phyloP scores from a whole-genome alignment of 2,797 vertebrate species.

The Hemitrygon akajei region DNA sequence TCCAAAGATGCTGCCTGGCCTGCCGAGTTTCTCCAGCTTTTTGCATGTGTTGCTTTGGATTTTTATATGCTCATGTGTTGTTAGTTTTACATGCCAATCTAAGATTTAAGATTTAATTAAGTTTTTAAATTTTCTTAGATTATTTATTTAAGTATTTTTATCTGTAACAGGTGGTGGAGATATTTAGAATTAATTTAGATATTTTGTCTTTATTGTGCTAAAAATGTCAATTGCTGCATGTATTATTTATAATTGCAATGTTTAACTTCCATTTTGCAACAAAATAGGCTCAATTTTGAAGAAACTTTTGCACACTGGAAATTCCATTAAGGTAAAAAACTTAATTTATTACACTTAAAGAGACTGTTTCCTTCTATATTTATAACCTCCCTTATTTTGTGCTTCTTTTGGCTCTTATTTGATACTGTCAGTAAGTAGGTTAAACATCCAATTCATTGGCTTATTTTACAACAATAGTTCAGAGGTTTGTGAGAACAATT shows the following conservation, averaged over 20 bases:
- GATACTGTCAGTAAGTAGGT: no score
- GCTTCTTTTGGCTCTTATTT: background rate
- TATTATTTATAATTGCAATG: background rate
- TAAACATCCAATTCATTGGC: background rate
- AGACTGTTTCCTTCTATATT: background rate
- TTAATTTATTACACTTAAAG: background rate
- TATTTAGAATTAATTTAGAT: background rate
- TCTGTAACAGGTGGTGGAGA: background rate
- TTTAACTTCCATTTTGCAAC: constrained; percentile 36
- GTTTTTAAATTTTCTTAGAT: no score
- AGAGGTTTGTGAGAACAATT: background rate
- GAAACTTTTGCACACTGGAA: constrained; percentile 99
- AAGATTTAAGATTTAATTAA: background rate
- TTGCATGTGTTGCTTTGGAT: no score
- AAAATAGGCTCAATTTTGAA: constrained; percentile 88
- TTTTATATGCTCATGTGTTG: no score
- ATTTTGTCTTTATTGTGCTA: background rate
- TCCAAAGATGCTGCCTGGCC: no score
- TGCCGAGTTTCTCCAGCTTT: no score
- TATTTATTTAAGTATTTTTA: background rate
- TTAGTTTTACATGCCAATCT: background rate
- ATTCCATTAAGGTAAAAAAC: constrained; percentile 82
- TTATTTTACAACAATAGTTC: background rate
- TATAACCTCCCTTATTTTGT: background rate
- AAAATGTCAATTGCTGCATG: background rate